These are phyloP conservation scores for Leucophenga maculata DNA, from an alignment of 2,888 invertebrate species.

Conservation along the genomic window DNA sequence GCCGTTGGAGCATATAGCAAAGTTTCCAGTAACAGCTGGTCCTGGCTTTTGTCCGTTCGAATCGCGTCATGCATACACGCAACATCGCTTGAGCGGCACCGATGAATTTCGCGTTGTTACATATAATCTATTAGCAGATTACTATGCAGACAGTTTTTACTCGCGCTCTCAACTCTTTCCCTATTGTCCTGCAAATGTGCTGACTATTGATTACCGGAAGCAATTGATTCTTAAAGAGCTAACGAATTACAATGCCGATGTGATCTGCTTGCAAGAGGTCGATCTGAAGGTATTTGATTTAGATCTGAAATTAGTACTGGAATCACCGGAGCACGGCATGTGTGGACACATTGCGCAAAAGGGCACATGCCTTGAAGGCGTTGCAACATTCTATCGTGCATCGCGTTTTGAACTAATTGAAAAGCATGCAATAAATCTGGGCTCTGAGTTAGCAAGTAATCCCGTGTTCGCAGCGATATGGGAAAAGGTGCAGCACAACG, in stretches of 20 bases:
- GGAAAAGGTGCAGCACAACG: conserved; percentile 76
- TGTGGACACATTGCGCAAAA: conserved; percentile 80
- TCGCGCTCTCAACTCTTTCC: conserved; percentile 83
- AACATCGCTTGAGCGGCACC: conserved; percentile 73
- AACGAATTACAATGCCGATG: conserved; percentile 88
- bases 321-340: conserved; percentile 72
- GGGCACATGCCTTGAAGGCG: conserved; percentile 84
- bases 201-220: conserved; percentile 89
- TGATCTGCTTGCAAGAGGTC: conserved; percentile 94
- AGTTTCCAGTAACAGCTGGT: conserved; percentile 78
- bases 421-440: conserved; percentile 75
- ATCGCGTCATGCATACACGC: conserved; percentile 82
- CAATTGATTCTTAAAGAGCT: conserved; percentile 87
- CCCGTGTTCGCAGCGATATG: conserved; percentile 76
- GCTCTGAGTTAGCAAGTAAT: conserved; percentile 75
- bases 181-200: conserved; percentile 87
- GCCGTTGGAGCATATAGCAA: conserved; percentile 76
- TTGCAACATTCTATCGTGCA: conserved; percentile 83
- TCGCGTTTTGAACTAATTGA: conserved; percentile 79
- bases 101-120: conserved; percentile 80
- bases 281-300: conserved; percentile 83
- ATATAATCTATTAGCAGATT: conserved; percentile 93
- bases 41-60: conserved; percentile 89
- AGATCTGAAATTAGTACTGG: conserved; percentile 78
- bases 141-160: conserved; percentile 89